phyloP scores from a whole-genome alignment of 2,113 vertebrate species.

The Corythornis madagascariensis region DNA sequence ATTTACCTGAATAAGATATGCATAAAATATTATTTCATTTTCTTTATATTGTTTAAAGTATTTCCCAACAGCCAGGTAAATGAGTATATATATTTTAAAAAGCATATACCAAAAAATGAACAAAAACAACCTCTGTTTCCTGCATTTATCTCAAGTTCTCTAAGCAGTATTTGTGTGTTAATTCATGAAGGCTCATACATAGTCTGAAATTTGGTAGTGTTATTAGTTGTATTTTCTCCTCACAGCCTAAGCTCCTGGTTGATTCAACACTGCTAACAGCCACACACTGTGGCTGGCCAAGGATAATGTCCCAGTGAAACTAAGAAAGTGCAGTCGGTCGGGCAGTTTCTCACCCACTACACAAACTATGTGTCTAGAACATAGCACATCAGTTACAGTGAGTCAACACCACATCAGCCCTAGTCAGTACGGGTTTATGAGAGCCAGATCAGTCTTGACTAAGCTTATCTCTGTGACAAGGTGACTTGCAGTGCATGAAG shows the following conservation, averaged over 20 bases:
- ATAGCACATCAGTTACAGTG: not conserved
- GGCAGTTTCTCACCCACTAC: too few species aligned
- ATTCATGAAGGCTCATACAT: not conserved
- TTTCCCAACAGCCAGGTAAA: constrained; percentile 14
- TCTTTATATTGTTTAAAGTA: not conserved
- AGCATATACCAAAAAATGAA: not conserved
- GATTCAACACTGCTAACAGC: not conserved
- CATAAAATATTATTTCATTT: constrained; percentile 25
- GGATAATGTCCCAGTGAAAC: not conserved
- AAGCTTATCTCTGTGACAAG: too few species aligned
- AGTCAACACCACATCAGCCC: not conserved
- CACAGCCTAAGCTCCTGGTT: not conserved
- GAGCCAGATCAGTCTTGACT: too few species aligned
- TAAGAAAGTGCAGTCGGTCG: not conserved
- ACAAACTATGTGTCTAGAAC: too few species aligned
- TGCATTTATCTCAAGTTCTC: not conserved
- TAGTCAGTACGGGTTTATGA: too few species aligned
- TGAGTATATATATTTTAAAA: not conserved
- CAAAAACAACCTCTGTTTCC: not conserved
- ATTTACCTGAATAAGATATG: not conserved
- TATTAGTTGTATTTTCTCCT: not conserved
- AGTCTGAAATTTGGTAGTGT: not conserved
- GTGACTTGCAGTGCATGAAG: too few species aligned
- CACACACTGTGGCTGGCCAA: not conserved
- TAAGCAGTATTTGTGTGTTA: not conserved